Evolutionary conservation across 2,888 invertebrate species (phyloP).

Genomic region (Malthinus seriepunctatus): DNA sequence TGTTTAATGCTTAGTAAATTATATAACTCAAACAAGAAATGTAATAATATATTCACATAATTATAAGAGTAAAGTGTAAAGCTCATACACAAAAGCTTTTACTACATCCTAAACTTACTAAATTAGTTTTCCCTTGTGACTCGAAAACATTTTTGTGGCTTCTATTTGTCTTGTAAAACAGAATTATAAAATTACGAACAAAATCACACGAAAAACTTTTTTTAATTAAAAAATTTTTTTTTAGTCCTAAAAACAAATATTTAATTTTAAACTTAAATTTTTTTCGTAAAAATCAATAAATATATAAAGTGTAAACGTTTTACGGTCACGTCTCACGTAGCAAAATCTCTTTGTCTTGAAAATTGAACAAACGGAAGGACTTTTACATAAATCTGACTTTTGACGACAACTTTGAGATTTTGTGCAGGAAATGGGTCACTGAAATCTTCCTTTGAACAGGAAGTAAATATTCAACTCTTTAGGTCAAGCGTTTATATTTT

Average conservation of each 20-base stretch:
- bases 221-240: too few relatives aligned
- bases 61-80: too few relatives aligned
- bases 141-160: slow-evolving; percentile 13
- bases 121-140: slow-evolving; percentile 15
- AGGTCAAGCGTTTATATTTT: slow-evolving; percentile 15
- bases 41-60: too few relatives aligned
- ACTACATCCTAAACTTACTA: slow-evolving; percentile 10
- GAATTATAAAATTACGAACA: slow-evolving; percentile 1
- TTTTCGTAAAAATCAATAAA: slow-evolving; percentile 7
- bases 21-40: too few relatives aligned
- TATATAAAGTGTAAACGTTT: slow-evolving; percentile 3
- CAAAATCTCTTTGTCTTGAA: slow-evolving; percentile 14
- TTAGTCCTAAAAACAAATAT: too few relatives aligned
- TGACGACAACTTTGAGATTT: slow-evolving; percentile 19
- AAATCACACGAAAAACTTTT: too few relatives aligned
- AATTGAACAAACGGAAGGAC: slow-evolving; percentile 21
- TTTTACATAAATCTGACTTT: slow-evolving; percentile 25
- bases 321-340: slow-evolving; percentile 20
- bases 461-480: slow-evolving; percentile 20
- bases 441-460: slow-evolving; percentile 15
- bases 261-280: not conserved
- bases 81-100: not conserved
- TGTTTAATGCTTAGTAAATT: too few relatives aligned
- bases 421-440: slow-evolving; percentile 24
- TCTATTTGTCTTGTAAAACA: slow-evolving; percentile 16